Conservation (phyloP, 2,113 vertebrate species). For the Periophthalmodon schlosseri region DNA sequence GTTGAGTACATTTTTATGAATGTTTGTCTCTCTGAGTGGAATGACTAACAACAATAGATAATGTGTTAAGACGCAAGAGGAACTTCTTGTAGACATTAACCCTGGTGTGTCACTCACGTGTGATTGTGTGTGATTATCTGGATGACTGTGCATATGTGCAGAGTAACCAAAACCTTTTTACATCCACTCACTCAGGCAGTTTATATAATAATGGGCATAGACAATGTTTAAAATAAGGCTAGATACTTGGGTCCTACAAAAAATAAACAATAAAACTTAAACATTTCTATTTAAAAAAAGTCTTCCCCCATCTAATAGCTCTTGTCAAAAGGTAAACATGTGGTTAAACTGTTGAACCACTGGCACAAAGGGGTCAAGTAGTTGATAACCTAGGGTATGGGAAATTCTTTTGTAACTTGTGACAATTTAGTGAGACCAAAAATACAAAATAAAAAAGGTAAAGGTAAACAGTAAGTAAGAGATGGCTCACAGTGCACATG, state of each 20-base stretch:
- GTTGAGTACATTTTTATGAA: not conserved
- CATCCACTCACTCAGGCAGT: not conserved
- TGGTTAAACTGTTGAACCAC: conserved; percentile 39
- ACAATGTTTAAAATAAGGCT: not conserved
- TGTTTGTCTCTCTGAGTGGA: not conserved
- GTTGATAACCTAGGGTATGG: conserved; percentile 21
- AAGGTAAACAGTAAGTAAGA: not conserved
- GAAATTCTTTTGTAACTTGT: not conserved
- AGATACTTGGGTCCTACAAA: not conserved
- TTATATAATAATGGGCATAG: not conserved
- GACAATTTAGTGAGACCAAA: no score
- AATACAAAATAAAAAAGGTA: not conserved
- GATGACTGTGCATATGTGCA: conserved; percentile 9
- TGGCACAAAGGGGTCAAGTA: conserved; percentile 17
- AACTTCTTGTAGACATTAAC: conserved; percentile 54
- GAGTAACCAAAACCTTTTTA: not conserved
- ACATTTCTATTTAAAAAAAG: no score
- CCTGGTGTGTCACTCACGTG: conserved; percentile 8
- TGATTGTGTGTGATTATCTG: conserved; percentile 19
- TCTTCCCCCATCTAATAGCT: not conserved
- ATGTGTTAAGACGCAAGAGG: conserved; percentile 11
- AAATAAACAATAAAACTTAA: no score
- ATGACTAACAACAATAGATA: conserved; percentile 45
- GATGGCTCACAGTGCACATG: not conserved
- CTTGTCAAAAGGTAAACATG: conserved; percentile 37